Conservation (phyloP, 2,888 invertebrate species). For the Cancer borealis region DNA sequence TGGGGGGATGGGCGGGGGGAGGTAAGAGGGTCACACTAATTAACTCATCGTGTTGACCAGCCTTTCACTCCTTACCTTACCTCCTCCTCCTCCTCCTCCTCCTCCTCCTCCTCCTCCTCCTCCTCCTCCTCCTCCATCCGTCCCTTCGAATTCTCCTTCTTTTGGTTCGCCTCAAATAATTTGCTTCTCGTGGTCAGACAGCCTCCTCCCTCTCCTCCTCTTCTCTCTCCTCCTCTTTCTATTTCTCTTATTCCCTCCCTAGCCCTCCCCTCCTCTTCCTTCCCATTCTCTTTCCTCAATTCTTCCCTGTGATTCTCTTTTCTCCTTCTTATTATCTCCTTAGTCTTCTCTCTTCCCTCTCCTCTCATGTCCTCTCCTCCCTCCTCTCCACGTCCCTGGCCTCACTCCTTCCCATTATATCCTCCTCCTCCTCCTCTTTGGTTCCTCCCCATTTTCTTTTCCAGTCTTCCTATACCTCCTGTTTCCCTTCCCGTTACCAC, state of each 20-base stretch:
- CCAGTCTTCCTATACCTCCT: background rate
- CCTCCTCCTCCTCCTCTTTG: background rate
- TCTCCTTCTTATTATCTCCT: background rate
- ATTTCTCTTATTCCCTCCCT: background rate
- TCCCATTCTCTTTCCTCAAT: background rate
- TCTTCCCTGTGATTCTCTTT: background rate
- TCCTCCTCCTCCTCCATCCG: background rate
- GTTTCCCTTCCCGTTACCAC: background rate
- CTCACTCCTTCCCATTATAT: background rate
- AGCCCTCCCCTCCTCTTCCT: background rate
- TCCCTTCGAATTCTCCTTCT: background rate
- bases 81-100: background rate
- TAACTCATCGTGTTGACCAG: constrained; percentile 32
- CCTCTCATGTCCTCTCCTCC: background rate
- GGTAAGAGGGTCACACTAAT: background rate
- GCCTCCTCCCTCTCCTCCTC: too few relatives aligned
- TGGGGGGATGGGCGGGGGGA: background rate
- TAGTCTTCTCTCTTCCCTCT: background rate
- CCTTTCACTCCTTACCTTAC: constrained; percentile 5
- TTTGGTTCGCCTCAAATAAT: background rate
- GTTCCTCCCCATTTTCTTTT: background rate
- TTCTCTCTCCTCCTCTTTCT: background rate
- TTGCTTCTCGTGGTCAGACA: too few relatives aligned
- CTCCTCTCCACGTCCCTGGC: background rate
- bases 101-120: background rate